Evolutionary conservation across 2,797 vertebrate species (phyloP), one percentile per base, ranked within the genome.

Genomic region (Pseudochirops cupreus): DNA sequence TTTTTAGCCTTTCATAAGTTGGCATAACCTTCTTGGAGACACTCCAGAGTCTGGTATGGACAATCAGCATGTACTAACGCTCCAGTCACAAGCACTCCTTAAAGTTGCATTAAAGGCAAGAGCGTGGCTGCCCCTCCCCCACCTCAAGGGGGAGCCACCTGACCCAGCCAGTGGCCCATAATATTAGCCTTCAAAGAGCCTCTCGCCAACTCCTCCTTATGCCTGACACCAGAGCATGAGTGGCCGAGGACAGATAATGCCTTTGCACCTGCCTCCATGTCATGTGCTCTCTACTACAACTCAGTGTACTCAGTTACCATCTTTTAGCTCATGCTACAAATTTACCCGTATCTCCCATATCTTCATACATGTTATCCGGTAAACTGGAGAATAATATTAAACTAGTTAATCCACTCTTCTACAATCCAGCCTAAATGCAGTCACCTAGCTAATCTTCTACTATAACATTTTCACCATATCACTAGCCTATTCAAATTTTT

Each of bases 381-480:
- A 46, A 59, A 89, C 28, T 82, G 82, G 56, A 33, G 90, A 0
- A 21, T 93, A 0, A 21, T 93, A 28, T 90, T 95, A 95, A 94
- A 93, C n/a, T 92, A 12, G 21, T 50, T 92, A 96, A 96, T 90
- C 92, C 12, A 89, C 4, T 93, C 87, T n/a, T 16, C 92, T 91
- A 50, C 57, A 95, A 94, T 26, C 31, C 55, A 93, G 62, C 87
- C 31, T 87, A 2, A 55, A 92, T 53, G 39, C 0, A 91, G 21
- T 4, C 53, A 95, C 57, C 46, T 96, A 53, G 94, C 91, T 93
- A 92, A 95, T 54, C 67, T 96, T 90, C 57, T 7, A 67, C 94
- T 95, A 93, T 13, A 21, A 87, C 39, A 82, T 91, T 93, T 96
- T 94, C 90, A 82, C 14, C 53, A n/a, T n/a, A 95, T 31, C 29